phyloP scores from a whole-genome alignment of 2,888 invertebrate genomes.

The Uloborus plumipes region DNA sequence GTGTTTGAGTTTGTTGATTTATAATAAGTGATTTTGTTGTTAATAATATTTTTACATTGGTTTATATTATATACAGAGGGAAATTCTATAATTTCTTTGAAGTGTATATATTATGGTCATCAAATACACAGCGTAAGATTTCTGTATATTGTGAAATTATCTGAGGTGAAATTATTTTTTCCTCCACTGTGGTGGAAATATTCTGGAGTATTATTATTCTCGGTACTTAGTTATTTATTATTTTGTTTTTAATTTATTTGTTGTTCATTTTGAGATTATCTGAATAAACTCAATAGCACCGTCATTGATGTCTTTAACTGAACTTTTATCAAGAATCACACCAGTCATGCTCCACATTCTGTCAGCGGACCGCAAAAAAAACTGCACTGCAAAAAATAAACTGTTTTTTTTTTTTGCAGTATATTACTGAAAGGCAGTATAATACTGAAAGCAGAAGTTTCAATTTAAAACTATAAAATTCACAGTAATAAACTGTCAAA shows the following conservation, averaged over 20 bases:
- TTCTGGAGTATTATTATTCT: not conserved
- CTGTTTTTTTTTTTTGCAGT: no score
- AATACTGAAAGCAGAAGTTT: no score
- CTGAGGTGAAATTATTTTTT: constrained; percentile 24
- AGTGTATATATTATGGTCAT: constrained; percentile 49
- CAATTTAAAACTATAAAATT: no score
- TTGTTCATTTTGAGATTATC: not conserved
- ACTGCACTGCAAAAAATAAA: no score
- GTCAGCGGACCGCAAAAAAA: no score
- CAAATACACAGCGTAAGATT: constrained; percentile 10
- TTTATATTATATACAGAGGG: constrained; percentile 22
- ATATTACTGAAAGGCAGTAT: no score
- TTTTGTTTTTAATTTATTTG: constrained; percentile 30
- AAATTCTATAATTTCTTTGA: constrained; percentile 13
- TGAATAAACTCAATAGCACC: no score
- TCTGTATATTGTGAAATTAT: constrained; percentile 52
- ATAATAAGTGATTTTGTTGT: constrained; percentile 18
- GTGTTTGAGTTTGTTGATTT: constrained; percentile 7
- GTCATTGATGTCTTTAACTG: no score
- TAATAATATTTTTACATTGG: constrained; percentile 15
- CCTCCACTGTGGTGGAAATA: constrained; percentile 32
- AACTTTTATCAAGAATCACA: no score
- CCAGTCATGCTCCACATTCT: no score
- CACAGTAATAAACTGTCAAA: no score
- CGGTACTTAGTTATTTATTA: constrained; percentile 35